phyloP scores from a whole-genome alignment of 2,888 invertebrate genomes.

The Brenthis ino region DNA sequence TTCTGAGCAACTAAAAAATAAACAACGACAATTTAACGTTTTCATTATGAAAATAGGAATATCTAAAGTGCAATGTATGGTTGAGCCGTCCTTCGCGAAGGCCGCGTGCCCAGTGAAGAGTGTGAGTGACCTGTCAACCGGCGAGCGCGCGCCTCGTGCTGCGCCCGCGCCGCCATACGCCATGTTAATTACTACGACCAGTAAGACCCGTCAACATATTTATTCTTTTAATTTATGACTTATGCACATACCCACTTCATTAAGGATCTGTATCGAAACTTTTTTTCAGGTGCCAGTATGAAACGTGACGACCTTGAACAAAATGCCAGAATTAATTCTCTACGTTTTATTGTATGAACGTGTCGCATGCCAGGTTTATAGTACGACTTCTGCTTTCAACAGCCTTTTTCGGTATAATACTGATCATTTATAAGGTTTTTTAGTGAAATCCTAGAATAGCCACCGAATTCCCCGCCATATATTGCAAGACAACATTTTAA shows the following conservation, averaged over 20 bases:
- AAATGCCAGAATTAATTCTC: constrained; percentile 72
- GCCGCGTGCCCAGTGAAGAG: constrained; percentile 57
- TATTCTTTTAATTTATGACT: constrained; percentile 68
- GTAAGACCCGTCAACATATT: constrained; percentile 74
- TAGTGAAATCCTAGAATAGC: constrained; percentile 69
- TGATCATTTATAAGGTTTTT: constrained; percentile 62
- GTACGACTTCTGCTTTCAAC: constrained; percentile 61
- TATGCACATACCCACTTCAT: constrained; percentile 61
- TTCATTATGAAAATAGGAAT: constrained; percentile 36
- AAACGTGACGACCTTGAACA: constrained; percentile 58
- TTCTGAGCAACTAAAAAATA: constrained; percentile 1
- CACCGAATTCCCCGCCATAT: constrained; percentile 73
- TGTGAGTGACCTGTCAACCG: constrained; percentile 71
- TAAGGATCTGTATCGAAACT: constrained; percentile 59
- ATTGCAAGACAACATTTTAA: constrained; percentile 70
- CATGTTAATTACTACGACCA: constrained; percentile 77
- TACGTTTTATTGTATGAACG: constrained; percentile 64
- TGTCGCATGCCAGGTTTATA: constrained; percentile 42
- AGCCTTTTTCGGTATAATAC: constrained; percentile 72
- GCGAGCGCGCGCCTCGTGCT: constrained; percentile 50
- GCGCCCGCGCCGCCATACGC: constrained; percentile 58
- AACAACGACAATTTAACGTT: constrained; percentile 26
- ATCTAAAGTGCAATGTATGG: constrained; percentile 46
- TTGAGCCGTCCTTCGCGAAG: constrained; percentile 67
- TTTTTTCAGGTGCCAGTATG: constrained; percentile 50